These are phyloP conservation scores for Ernsta delagoae DNA, from an alignment of 2,888 invertebrate genomes.

Conservation along the genomic window DNA sequence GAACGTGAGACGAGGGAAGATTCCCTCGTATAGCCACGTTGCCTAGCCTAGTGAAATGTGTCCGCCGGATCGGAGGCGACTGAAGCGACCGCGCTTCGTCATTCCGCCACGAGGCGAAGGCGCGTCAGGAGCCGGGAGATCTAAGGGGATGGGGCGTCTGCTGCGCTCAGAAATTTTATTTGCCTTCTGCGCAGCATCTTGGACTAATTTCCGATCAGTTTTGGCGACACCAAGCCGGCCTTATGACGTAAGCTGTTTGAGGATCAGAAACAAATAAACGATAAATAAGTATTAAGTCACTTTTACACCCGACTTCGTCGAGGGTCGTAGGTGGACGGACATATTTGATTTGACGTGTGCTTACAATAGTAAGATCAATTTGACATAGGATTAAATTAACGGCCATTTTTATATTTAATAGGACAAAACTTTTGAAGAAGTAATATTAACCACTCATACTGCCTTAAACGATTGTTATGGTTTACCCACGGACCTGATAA, in stretches of 20 bases:
- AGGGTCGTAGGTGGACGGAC: slow-evolving; percentile 7
- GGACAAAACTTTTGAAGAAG: no score
- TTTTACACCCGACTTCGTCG: slow-evolving; percentile 8
- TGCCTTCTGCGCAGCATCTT: slow-evolving; percentile 53
- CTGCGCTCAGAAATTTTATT: slow-evolving; percentile 50
- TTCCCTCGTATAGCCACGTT: not conserved
- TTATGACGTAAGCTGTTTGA: slow-evolving; percentile 50
- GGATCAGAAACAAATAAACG: slow-evolving; percentile 46
- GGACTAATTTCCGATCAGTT: slow-evolving; percentile 48
- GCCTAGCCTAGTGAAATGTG: not conserved
- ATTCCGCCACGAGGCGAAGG: not conserved
- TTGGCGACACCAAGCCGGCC: slow-evolving; percentile 57
- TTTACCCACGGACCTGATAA: no score
- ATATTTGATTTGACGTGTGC: no score
- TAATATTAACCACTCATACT: no score
- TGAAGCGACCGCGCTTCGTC: not conserved
- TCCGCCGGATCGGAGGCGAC: not conserved
- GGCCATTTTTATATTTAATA: no score
- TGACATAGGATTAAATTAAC: no score
- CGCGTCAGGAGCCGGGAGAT: slow-evolving; percentile 46
- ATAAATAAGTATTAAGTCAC: slow-evolving; percentile 33
- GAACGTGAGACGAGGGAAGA: not conserved
- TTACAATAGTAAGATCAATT: no score
- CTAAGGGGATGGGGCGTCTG: slow-evolving; percentile 43
- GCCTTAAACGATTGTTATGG: no score